Percentiles rank a stretch among this genome's conserved stretches.
Conservation (phyloP, 2,888 invertebrate genomes). For the Dusona sp. region DNA sequence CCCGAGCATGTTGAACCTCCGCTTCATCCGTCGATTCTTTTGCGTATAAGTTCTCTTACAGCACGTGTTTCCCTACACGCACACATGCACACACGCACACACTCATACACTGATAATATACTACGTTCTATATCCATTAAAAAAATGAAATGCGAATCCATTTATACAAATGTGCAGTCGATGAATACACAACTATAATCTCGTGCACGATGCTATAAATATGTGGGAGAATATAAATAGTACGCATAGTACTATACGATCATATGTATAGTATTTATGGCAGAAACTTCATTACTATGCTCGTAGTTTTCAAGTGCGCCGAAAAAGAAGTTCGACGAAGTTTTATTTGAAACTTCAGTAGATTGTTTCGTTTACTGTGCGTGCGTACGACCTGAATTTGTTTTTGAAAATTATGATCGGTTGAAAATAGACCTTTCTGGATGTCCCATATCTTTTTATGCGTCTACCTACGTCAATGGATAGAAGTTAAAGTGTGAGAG, state of each 20-base stretch:
- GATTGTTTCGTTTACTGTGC: not conserved
- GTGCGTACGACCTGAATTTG: not conserved
- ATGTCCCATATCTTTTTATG: not conserved
- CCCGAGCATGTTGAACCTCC: slow-evolving; percentile 52
- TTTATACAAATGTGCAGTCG: not conserved
- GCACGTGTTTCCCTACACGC: not conserved
- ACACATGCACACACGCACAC: not conserved
- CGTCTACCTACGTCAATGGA: not conserved
- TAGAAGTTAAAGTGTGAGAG: not conserved
- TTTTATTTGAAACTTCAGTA: not conserved
- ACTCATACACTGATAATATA: not conserved
- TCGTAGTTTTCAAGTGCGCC: too few species aligned
- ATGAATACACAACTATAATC: slow-evolving; percentile 1
- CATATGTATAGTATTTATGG: not conserved
- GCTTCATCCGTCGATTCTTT: slow-evolving; percentile 62
- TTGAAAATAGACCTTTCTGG: not conserved
- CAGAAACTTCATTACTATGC: not conserved
- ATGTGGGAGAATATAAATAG: not conserved
- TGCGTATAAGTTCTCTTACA: slow-evolving; percentile 36
- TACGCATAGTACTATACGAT: not conserved
- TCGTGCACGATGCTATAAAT: not conserved
- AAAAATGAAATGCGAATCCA: not conserved
- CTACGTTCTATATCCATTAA: not conserved
- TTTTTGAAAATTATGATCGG: not conserved
- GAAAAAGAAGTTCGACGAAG: too few species aligned